Evolutionary conservation across 2,888 invertebrate species (phyloP).

Genomic region (Dusona sp.): DNA sequence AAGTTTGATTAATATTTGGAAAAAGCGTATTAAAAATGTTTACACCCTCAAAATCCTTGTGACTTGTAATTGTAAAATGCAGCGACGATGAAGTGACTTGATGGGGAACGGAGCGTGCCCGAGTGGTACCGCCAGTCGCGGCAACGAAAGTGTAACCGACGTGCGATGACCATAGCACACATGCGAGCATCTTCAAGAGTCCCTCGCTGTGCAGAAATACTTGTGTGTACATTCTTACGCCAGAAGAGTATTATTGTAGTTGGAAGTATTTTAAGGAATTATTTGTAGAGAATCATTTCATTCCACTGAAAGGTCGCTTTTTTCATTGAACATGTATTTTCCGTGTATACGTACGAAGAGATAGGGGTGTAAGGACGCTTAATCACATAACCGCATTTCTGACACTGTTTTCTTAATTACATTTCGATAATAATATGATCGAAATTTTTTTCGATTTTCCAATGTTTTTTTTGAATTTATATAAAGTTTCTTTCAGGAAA

Average conservation of each 20-base stretch:
- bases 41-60: conserved; percentile 6
- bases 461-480: background rate
- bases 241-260: background rate
- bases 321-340: no score
- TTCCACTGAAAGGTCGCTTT: no score
- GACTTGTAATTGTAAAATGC: conserved; percentile 47
- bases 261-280: background rate
- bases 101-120: conserved; percentile 68
- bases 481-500: background rate
- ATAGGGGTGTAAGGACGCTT: no score
- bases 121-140: conserved; percentile 81
- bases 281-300: background rate
- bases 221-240: conserved; percentile 12
- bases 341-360: no score
- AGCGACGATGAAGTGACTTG: conserved; percentile 57
- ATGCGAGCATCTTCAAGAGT: conserved; percentile 47
- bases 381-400: no score
- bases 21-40: background rate
- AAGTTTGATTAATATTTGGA: background rate
- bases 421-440: no score
- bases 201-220: background rate
- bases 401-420: no score
- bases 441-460: background rate
- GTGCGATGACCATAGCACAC: conserved; percentile 67
- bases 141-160: conserved; percentile 82